A percentile compares a stretch with the other conserved stretches of the same genome.
Evolutionary conservation across 2,113 vertebrate species (phyloP).

Genomic region (rabbit (Oryctolagus cuniculus)): DNA sequence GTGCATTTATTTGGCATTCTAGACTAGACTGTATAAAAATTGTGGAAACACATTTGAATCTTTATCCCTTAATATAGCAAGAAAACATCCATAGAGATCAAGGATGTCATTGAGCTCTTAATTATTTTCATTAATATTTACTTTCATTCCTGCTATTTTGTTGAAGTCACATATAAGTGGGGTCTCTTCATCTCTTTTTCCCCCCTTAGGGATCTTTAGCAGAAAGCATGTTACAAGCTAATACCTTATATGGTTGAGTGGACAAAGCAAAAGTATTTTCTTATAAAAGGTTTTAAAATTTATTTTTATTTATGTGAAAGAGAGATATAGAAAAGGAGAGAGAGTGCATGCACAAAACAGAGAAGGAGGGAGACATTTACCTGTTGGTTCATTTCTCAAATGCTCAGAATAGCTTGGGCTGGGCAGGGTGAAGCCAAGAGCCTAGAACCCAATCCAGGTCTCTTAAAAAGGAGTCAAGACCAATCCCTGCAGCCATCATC

Average conservation of each 20-base stretch:
- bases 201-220: neutral
- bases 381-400: too few relatives aligned
- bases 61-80: neutral
- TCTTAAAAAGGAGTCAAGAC: too few relatives aligned
- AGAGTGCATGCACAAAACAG: too few relatives aligned
- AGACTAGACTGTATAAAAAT: neutral
- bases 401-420: too few relatives aligned
- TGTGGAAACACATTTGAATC: neutral
- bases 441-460: too few relatives aligned
- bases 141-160: neutral
- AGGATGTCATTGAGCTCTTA: neutral
- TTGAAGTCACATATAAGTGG: neutral
- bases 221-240: neutral
- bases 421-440: too few relatives aligned
- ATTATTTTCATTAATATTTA: conserved; percentile 28
- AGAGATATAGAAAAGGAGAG: too few relatives aligned
- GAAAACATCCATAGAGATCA: neutral
- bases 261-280: neutral
- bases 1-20: neutral
- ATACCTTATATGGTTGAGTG: neutral
- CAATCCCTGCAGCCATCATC: too few relatives aligned
- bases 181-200: neutral
- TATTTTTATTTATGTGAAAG: too few relatives aligned
- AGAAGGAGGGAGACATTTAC: too few relatives aligned
- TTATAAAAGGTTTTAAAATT: too few relatives aligned